Base-by-base conservation (phyloP, 1,140 invertebrate species). In the Drosophila tani region DNA sequence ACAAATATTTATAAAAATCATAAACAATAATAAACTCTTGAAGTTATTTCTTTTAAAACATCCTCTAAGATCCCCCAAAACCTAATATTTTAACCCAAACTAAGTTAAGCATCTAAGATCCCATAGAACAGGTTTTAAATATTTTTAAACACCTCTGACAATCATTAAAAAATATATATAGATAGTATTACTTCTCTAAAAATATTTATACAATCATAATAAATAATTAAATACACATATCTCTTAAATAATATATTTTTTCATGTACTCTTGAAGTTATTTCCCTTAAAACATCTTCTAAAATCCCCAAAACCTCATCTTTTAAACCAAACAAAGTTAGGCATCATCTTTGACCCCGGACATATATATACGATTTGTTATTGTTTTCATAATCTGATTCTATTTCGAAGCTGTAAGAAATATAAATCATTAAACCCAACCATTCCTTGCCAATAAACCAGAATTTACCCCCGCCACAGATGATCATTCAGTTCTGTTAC, bases 361-460 rank as follows among this genome's bases (percentile, higher is more conserved):
- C 11, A 40, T 19, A 50, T 15, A 41, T 41, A 50, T 29, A n/a
- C 14, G 35, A 14, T n/a, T 8, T 65, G 15, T 45, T 69, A 65
- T 66, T 65, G 27, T 66, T 35, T 46, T 46, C 58, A 35, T 27
- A 46, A 63, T 35, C 57, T 46, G 29, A 66, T 46, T 66, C 29
- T 32, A 24, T 24, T 24, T 21, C 45, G 17, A 17, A 65, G 35
- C 27, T 4, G 1, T 1, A 46, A 53, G 17, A 32, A 15, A 69
- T 67, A 70, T 67, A 70, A 70, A 70, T 55, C 67, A 67, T 70
- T 19, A 15, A 40, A 46, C 67, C 49, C 38, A 66, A 55, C 49
- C 32, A 70, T 67, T 70, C 49, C 67, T 46, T 68, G 67, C 63
- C 67, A 55, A 70, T 70, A 67, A 55, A 53, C 63, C 67, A 53